A percentile compares a stretch with the other conserved stretches of the same genome.
Evolutionary conservation across 2,888 invertebrate species (phyloP).

Genomic region (Melanostoma mellinum): DNA sequence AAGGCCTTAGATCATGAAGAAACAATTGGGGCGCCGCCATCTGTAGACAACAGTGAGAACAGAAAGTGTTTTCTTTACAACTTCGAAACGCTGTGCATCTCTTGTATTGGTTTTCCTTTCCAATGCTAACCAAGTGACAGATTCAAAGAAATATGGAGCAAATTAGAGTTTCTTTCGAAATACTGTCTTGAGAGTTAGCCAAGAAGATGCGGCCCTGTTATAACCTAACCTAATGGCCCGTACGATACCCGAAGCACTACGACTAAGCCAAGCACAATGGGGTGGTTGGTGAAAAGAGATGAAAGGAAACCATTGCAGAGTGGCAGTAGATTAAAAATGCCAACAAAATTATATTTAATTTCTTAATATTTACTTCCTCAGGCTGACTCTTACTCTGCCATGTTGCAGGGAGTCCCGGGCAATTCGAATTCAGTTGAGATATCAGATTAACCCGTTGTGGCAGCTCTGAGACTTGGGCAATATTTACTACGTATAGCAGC

Average conservation of each 20-base stretch:
- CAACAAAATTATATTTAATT: conserved; percentile 68
- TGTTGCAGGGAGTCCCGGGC: neutral
- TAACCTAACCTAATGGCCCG: neutral
- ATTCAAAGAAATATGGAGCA: too few relatives aligned
- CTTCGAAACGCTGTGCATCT: too few relatives aligned
- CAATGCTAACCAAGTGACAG: too few relatives aligned
- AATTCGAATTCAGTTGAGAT: conserved; percentile 57
- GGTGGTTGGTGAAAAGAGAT: neutral
- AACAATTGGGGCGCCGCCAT: too few relatives aligned
- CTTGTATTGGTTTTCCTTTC: too few relatives aligned
- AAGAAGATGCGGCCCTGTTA: neutral
- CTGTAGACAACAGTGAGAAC: neutral
- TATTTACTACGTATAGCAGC: neutral
- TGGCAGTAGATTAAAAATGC: conserved; percentile 60
- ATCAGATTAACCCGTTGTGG: conserved; percentile 69
- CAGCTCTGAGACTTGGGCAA: conserved; percentile 46
- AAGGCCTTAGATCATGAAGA: neutral
- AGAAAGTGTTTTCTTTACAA: too few relatives aligned
- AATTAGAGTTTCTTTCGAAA: too few relatives aligned
- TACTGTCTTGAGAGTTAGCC: too few relatives aligned
- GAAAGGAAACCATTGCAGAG: conserved; percentile 35
- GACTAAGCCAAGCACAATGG: conserved; percentile 9
- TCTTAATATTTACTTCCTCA: conserved; percentile 56
- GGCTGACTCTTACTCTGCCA: neutral
- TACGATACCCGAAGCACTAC: conserved; percentile 11